Conservation (phyloP, 2,113 vertebrate genomes). For the Muscicapa adusta region DNA sequence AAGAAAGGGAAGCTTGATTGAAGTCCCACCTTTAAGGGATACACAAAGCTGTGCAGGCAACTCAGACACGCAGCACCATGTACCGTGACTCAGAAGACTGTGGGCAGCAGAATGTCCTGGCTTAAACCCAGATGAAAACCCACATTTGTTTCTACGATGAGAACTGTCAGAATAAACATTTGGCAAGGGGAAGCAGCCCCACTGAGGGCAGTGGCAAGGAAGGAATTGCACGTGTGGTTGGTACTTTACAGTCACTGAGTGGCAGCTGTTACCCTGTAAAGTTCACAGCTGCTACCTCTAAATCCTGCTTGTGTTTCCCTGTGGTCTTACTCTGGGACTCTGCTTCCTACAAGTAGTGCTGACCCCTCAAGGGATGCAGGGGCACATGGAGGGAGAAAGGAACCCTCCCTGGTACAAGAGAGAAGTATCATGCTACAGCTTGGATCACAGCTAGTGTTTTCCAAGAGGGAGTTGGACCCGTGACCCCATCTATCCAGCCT, state of each 20-base stretch:
- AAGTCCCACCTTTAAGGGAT: neutral
- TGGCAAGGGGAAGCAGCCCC: neutral
- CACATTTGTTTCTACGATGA: neutral
- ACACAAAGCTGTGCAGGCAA: neutral
- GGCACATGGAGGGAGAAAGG: neutral
- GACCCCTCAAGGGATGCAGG: neutral
- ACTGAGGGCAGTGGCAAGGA: neutral
- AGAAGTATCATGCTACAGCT: neutral
- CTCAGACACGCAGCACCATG: fast-evolving
- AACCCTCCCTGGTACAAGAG: fast-evolving
- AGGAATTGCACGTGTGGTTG: neutral
- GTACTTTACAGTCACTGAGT: neutral
- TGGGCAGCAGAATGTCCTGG: neutral
- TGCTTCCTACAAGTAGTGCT: neutral
- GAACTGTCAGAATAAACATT: neutral
- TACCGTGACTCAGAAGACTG: neutral
- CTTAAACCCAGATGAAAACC: neutral
- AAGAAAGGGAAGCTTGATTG: neutral
- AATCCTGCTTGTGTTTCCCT: neutral
- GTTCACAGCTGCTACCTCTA: neutral
- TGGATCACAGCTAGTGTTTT: neutral
- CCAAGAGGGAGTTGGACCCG: neutral
- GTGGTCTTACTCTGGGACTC: neutral
- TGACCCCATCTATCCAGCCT: neutral
- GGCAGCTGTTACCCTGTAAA: neutral